Percentiles rank a stretch among this genome's conserved stretches.
phyloP scores from a whole-genome alignment of 2,888 invertebrate species.

The Panopea generosa region DNA sequence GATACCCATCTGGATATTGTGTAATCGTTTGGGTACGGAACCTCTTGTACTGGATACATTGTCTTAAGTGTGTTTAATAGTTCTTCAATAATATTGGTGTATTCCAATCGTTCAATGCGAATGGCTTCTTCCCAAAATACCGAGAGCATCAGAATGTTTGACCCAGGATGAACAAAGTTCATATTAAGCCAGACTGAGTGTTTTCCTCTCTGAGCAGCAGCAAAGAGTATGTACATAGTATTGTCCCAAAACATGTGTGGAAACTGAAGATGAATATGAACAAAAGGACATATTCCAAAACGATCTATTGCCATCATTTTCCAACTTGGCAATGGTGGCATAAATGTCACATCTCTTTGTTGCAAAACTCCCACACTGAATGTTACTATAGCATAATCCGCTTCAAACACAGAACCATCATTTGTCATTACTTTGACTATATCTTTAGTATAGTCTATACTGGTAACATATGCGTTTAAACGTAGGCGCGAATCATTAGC shows the following conservation, averaged over 20 bases:
- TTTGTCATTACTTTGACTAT: conserved; percentile 36
- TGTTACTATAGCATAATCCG: conserved; percentile 53
- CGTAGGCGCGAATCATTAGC: conserved; percentile 32
- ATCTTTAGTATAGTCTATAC: conserved; percentile 25
- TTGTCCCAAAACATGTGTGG: conserved; percentile 48
- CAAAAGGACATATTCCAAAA: conserved; percentile 25
- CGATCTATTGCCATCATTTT: conserved; percentile 47
- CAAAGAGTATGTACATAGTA: conserved; percentile 37
- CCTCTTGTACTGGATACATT: conserved; percentile 28
- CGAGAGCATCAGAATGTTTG: conserved; percentile 44
- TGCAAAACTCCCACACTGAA: conserved; percentile 62
- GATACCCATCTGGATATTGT: conserved; percentile 39
- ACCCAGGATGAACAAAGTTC: conserved; percentile 39
- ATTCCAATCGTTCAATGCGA: conserved; percentile 29
- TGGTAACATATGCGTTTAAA: conserved; percentile 38
- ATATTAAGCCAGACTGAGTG: conserved; percentile 43
- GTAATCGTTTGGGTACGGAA: conserved; percentile 18
- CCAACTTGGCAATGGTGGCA: conserved; percentile 46
- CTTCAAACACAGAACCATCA: conserved; percentile 24
- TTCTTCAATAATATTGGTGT: conserved; percentile 43
- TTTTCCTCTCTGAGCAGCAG: conserved; percentile 21
- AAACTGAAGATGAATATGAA: conserved; percentile 54
- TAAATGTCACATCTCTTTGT: conserved; percentile 37
- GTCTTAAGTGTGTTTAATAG: conserved; percentile 22
- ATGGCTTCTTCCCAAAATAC: conserved; percentile 37